Percentiles rank a stretch among this genome's conserved stretches.
Evolutionary conservation across 2,888 invertebrate species (phyloP).

Genomic region (Oligia fasciuncula): DNA sequence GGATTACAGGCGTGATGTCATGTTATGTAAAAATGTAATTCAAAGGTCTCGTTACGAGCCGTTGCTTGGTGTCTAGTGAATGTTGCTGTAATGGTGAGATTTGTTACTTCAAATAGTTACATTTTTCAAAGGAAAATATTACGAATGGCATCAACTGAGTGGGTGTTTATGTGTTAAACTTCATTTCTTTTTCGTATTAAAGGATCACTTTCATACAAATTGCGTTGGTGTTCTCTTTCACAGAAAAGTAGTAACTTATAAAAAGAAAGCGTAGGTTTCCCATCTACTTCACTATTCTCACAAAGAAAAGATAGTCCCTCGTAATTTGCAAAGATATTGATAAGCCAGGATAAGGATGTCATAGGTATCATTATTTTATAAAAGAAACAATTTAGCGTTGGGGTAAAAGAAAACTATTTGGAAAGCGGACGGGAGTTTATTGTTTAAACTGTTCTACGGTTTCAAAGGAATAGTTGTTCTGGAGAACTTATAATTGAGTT

Average conservation of each 20-base stretch:
- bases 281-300: background rate
- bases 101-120: background rate
- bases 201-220: background rate
- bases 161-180: background rate
- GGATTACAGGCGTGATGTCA: background rate
- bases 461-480: conserved; percentile 33
- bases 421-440: conserved; percentile 28
- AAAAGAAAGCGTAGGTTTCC: background rate
- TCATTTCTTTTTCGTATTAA: background rate
- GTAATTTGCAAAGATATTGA: background rate
- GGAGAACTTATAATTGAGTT: conserved; percentile 43
- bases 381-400: conserved; percentile 7
- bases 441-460: conserved; percentile 23
- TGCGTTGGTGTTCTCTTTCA: conserved; percentile 7
- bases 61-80: background rate
- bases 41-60: background rate
- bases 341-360: background rate
- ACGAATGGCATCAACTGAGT: background rate
- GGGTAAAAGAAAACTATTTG: conserved; percentile 3
- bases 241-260: background rate
- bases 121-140: background rate
- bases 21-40: background rate
- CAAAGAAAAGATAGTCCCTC: background rate
- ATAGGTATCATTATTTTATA: background rate
- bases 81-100: background rate